phyloP scores from a whole-genome alignment of 2,888 invertebrate genomes.

The Perizoma flavofasciatum region DNA sequence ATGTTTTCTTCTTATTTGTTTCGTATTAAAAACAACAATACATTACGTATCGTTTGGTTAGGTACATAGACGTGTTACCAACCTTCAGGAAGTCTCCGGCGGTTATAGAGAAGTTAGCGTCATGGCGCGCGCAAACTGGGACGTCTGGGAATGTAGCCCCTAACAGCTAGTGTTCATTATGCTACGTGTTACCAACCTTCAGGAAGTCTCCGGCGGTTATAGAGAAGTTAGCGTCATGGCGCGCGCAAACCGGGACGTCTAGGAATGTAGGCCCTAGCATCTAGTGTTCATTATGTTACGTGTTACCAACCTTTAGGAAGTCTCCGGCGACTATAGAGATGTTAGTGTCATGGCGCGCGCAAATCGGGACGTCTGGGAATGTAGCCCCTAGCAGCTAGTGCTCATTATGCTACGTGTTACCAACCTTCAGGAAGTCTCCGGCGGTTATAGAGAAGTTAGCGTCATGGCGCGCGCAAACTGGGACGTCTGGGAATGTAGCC shows the following conservation, averaged over 20 bases:
- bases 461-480: slow-evolving; percentile 8
- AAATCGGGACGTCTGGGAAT: not conserved
- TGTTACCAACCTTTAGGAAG: slow-evolving; percentile 91
- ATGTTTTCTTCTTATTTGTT: too few relatives aligned
- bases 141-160: too few relatives aligned
- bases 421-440: slow-evolving; percentile 97
- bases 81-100: slow-evolving; percentile 1
- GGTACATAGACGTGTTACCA: too few relatives aligned
- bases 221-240: not conserved
- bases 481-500: too few relatives aligned
- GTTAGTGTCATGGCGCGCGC: slow-evolving; percentile 45
- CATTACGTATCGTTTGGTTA: too few relatives aligned
- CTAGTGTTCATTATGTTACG: too few relatives aligned
- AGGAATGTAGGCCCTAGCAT: too few relatives aligned
- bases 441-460: slow-evolving; percentile 95
- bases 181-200: slow-evolving; percentile 66
- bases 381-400: too few relatives aligned
- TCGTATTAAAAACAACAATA: too few relatives aligned
- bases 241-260: not conserved
- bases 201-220: slow-evolving; percentile 2
- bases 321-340: slow-evolving; percentile 99
- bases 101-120: not conserved
- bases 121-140: not conserved
- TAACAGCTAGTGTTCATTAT: too few relatives aligned
- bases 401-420: too few relatives aligned